phyloP scores from a whole-genome alignment of 2,797 vertebrate species.

The Pterois miles region DNA sequence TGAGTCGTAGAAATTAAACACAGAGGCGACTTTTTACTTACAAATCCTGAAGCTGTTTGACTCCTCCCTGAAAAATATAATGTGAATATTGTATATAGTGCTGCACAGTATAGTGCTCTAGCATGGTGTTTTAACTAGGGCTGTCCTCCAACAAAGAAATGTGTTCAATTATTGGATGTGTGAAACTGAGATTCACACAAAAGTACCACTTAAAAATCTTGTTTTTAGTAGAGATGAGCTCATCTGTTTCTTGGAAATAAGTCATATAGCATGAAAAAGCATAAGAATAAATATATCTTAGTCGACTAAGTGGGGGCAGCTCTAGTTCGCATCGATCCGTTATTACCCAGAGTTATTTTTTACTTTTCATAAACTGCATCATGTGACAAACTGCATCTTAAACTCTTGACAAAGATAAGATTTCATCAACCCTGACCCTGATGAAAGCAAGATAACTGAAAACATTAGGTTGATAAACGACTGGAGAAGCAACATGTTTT shows the following conservation, averaged over 20 bases:
- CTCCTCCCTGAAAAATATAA: not conserved
- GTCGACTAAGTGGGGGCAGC: no score
- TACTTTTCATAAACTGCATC: not conserved
- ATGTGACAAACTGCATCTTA: slow-evolving; percentile 24
- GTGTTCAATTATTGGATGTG: no score
- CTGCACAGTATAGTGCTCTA: not conserved
- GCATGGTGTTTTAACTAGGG: not conserved
- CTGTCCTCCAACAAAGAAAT: no score
- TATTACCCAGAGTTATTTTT: not conserved
- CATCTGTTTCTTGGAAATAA: no score
- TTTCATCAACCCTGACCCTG: not conserved
- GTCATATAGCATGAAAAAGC: no score
- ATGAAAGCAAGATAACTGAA: not conserved
- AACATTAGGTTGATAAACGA: no score
- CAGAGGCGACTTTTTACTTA: not conserved
- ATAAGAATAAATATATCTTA: no score
- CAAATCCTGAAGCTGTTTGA: not conserved
- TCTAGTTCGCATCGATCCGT: not conserved
- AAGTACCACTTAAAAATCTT: no score
- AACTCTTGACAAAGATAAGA: slow-evolving; percentile 16
- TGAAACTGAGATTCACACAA: no score
- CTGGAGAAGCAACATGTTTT: not conserved
- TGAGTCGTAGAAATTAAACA: not conserved
- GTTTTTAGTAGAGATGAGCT: no score
- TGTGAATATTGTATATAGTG: not conserved